A percentile compares a stretch with the other conserved stretches of the same genome.
Evolutionary conservation across 2,113 vertebrate genomes (phyloP).

Genomic region (Saccopteryx leptura): DNA sequence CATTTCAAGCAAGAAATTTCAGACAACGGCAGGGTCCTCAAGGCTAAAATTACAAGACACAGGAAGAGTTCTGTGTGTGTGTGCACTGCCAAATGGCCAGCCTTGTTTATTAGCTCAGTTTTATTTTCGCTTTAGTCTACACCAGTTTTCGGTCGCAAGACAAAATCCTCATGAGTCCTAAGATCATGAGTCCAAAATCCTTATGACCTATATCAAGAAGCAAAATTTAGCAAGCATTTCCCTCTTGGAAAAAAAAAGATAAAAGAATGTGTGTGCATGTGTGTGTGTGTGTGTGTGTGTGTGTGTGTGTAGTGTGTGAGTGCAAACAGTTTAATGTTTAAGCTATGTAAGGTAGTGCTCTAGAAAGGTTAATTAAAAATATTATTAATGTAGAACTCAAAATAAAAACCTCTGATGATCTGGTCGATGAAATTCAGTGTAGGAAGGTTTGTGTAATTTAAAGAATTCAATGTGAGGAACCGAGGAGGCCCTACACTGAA

Average conservation of each 20-base stretch:
- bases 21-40: slow-evolving; percentile 15
- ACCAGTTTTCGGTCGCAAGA: slow-evolving; percentile 39
- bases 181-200: neutral
- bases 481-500: neutral
- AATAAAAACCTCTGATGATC: slow-evolving; percentile 52
- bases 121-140: slow-evolving; percentile 45
- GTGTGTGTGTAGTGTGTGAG: neutral
- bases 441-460: neutral
- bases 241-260: too few relatives aligned
- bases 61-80: neutral
- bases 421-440: neutral
- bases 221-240: neutral
- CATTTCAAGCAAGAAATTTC: slow-evolving; percentile 62
- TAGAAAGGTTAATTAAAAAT: slow-evolving; percentile 48
- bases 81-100: neutral
- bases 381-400: slow-evolving; percentile 34
- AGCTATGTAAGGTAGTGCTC: slow-evolving; percentile 18
- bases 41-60: slow-evolving; percentile 1
- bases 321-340: neutral
- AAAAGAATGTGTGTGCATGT: neutral
- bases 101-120: slow-evolving; percentile 38
- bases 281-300: neutral
- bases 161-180: slow-evolving; percentile 29
- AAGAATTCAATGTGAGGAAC: neutral
- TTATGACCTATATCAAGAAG: slow-evolving; percentile 31